phyloP scores from a whole-genome alignment of 1,140 invertebrate genomes.

The Caerostris extrusa region DNA sequence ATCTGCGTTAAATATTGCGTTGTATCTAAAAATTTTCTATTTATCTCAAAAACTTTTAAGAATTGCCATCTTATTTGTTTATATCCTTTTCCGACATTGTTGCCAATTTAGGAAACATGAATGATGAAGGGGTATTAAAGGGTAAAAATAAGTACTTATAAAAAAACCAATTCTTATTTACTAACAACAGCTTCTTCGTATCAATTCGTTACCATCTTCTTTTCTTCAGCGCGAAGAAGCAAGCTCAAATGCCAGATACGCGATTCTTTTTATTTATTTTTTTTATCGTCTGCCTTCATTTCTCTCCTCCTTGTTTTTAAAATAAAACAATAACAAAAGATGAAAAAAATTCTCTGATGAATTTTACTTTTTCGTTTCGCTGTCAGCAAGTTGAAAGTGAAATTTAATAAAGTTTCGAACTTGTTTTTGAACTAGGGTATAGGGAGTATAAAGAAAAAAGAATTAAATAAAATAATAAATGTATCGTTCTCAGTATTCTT shows the following conservation, averaged over 20 bases:
- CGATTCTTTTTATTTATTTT: constrained; percentile 23
- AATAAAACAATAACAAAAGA: constrained; percentile 35
- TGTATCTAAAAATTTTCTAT: too few species aligned
- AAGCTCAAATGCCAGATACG: constrained; percentile 14
- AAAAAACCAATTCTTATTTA: not conserved
- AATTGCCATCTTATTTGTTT: not conserved
- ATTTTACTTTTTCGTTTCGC: constrained; percentile 62
- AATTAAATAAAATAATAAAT: not conserved
- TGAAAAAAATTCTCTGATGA: constrained; percentile 55
- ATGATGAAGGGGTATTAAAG: constrained; percentile 40
- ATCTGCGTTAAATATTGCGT: too few species aligned
- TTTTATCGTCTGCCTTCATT: not conserved
- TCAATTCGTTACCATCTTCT: constrained; percentile 26
- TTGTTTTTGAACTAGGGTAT: not conserved
- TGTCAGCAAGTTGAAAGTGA: constrained; percentile 74
- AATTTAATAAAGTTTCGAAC: constrained; percentile 75
- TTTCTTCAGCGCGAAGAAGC: not conserved
- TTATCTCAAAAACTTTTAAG: not conserved
- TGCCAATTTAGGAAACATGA: constrained; percentile 67
- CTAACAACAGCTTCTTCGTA: not conserved
- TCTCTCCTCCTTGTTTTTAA: not conserved
- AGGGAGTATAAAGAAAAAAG: not conserved
- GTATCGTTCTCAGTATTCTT: not conserved
- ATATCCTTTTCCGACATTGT: not conserved
- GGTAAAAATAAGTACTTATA: not conserved